These are phyloP conservation scores for Synanthedon tipuliformis DNA, from an alignment of 2,888 invertebrate genomes.

Conservation along the genomic window DNA sequence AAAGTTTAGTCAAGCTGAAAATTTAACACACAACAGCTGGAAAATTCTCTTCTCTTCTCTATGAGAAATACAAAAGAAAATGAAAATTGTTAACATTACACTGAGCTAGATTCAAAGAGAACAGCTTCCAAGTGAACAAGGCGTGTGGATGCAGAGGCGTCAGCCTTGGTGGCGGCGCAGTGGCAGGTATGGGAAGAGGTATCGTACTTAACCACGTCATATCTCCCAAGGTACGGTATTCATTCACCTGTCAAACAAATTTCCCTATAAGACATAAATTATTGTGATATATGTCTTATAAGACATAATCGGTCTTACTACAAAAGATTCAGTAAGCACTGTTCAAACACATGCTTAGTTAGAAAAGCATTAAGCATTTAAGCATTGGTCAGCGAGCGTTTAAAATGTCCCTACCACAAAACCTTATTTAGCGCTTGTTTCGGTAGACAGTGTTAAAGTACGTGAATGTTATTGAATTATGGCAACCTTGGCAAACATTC, in stretches of 20 bases:
- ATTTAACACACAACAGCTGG: background rate
- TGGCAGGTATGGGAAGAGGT: constrained; percentile 51
- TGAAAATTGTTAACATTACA: constrained; percentile 24
- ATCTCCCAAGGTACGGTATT: constrained; percentile 93
- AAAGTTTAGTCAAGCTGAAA: background rate
- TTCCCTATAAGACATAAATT: background rate
- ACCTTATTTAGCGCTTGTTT: no score
- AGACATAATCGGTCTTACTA: no score
- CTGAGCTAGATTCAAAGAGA: constrained; percentile 75
- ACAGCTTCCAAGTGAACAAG: constrained; percentile 82
- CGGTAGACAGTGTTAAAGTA: no score
- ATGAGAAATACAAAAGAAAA: background rate
- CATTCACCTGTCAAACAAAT: constrained; percentile 76
- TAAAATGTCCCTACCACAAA: no score
- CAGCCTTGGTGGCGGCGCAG: constrained; percentile 49
- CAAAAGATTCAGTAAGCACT: no score
- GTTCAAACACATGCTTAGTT: no score
- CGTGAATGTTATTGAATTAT: no score
- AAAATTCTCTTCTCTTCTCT: background rate
- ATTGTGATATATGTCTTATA: no score
- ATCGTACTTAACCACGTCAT: constrained; percentile 72
- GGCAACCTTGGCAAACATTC: no score
- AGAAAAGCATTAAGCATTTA: no score
- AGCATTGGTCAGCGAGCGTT: no score
- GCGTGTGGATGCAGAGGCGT: constrained; percentile 69